A percentile compares a stretch with the other conserved stretches of the same genome.
Conservation (phyloP, 2,888 invertebrate species). For the Metopia argyrocephala region DNA sequence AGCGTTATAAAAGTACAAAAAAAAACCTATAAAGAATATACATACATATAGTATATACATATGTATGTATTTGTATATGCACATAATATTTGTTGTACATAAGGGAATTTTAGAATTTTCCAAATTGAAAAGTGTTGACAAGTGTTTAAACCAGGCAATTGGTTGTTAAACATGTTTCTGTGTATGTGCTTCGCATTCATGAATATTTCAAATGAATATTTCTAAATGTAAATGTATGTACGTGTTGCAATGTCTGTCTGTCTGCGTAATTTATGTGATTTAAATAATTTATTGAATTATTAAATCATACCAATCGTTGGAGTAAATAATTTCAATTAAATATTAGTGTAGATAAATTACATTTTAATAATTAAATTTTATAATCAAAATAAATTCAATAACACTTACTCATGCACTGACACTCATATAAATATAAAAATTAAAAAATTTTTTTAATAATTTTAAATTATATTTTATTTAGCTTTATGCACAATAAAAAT, state of each 20-base stretch:
- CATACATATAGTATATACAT: not conserved
- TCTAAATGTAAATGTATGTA: not conserved
- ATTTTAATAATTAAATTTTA: conserved; percentile 33
- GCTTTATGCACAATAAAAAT: no score
- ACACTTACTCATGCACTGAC: not conserved
- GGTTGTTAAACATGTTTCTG: conserved; percentile 25
- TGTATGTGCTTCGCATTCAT: not conserved
- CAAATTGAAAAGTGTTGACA: conserved; percentile 60
- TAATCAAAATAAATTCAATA: conserved; percentile 12
- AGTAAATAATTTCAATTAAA: conserved; percentile 21
- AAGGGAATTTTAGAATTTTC: conserved; percentile 44
- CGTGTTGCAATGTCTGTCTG: not conserved
- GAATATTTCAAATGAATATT: conserved; percentile 36
- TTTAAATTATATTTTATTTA: no score
- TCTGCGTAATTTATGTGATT: conserved; percentile 17
- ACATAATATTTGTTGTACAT: not conserved
- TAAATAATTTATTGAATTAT: conserved; percentile 55
- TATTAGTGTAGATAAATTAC: conserved; percentile 14
- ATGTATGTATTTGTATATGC: not conserved
- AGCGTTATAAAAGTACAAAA: not conserved
- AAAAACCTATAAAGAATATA: not conserved
- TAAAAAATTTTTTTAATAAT: no score
- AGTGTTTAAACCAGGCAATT: conserved; percentile 43
- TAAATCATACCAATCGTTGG: conserved; percentile 40
- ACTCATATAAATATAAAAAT: not conserved